Base-by-base conservation (phyloP, 2,113 vertebrate genomes). In the Pardalotus punctatus region DNA sequence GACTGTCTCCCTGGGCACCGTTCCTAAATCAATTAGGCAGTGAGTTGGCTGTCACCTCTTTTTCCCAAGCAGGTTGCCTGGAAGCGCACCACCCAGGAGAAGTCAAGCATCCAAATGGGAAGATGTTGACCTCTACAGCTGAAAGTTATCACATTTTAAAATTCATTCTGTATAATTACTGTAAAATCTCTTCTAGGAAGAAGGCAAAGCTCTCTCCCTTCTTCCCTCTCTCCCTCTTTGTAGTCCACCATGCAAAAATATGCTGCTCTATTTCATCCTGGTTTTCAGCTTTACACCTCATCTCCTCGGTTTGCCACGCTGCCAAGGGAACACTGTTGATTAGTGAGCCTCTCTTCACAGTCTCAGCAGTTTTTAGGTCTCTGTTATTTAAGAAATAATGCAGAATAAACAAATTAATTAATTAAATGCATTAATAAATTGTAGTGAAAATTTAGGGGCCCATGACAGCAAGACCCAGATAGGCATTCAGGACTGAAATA, bases 1-100 rank as follows among this genome's bases (percentile, higher is more conserved):
- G 98, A 97, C 97, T 96, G 97, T 98, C 97, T 98, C 98, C 98
- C 98, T 98, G 97, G 98, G 98, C 98, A 93, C 97, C 58, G 94
- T 98, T 98, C 98, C 98, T 98, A 98, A 98, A 98, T 99, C 98
- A 99, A 98, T 99, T 99, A 98, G 97, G 97, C 98, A 97, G 96
- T 91, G 97, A 98, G 96, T 98, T 98, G 98, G 97, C 98, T 97
- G 97, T 98, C 98, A 97, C 98, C 97, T 98, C 96, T 97, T 98
- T 98, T 97, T 97, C 98, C 98, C 95, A 97, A 98, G 97, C 94
- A 97, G 97, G 97, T 98, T 97, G 97, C 96, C 97, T 98, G 97
- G 97, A 98, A 97, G 96, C 71, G 48, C 91, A 97, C 97, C 97
- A 96, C 95, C 98, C 97, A 98, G 96, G 96, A 97, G 98, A 98